Base-by-base conservation (phyloP, 1,140 invertebrate species). In the Hydropsyche tenuis region DNA sequence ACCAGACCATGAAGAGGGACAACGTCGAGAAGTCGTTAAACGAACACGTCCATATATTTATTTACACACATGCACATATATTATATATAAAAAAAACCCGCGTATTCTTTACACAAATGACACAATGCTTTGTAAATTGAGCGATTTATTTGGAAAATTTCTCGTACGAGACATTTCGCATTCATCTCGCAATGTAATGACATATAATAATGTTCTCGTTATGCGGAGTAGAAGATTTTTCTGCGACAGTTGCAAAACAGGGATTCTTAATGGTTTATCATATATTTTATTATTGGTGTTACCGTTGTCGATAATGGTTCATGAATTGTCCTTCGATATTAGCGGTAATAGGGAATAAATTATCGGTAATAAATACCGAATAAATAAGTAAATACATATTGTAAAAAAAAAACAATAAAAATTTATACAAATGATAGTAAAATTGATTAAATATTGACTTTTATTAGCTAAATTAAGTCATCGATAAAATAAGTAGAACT, bases 181-280 rank as follows among this genome's bases (percentile, higher is more conserved):
- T 70, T 70, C 68, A 70, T 70, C 68, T 70, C 48, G 23, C 4
- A 12, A 2, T 5, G 30, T 48, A 69, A 56, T 70, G 48, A 70
- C 25, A 70, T 53, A 23, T 70, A 70, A 70, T 70, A 42, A 48
- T 56, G 48, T 23, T 56, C 68, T 70, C 48, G 68, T 70, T 70
- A 69, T 27, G 25, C 53, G 30, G 9, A 37, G 30, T 9, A 4
- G 3, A 37, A 37, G 30, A 37, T 37, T 37, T 37, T 37, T 37
- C 30, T 9, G 3, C 3, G 3, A 37, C 30, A 9, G 20, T 18
- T 53, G 51, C 51, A 37, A 37, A 37, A 37, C 30, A 37, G 30
- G 9, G 3, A 9, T 37, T 37, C 3, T 37, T 9, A 37, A n/a
- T n/a, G n/a, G n/a, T n/a, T n/a, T n/a, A n/a, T n/a, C n/a, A n/a